A percentile compares a stretch with the other conserved stretches of the same genome.
Conservation (phyloP, 1,140 invertebrate genomes). For the Bactericera cockerelli region DNA sequence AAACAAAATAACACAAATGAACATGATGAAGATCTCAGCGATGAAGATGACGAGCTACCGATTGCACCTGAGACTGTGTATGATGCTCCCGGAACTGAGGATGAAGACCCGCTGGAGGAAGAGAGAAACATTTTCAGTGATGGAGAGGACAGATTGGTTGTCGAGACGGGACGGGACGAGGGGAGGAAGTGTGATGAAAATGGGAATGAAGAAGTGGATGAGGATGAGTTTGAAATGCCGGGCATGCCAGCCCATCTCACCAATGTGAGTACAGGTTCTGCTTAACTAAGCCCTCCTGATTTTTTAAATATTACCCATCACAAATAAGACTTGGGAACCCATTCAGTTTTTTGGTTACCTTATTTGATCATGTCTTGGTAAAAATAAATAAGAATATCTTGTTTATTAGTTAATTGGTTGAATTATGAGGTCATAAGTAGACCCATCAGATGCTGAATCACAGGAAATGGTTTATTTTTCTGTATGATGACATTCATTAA, state of each 20-base stretch:
- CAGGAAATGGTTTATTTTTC: too few species aligned
- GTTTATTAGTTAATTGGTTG: too few species aligned
- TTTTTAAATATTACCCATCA: too few species aligned
- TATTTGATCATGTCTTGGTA: too few species aligned
- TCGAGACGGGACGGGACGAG: background rate
- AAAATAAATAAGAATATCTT: too few species aligned
- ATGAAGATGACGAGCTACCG: background rate
- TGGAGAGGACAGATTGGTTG: background rate
- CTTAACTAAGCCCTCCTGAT: too few species aligned
- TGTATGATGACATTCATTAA: too few species aligned
- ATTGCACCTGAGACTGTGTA: slow-evolving; percentile 1
- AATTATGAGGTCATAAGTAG: too few species aligned
- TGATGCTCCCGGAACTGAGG: background rate
- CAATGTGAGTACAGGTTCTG: background rate
- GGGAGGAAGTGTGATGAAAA: background rate
- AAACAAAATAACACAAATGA: slow-evolving; percentile 10
- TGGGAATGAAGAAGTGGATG: background rate
- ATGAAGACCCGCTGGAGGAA: background rate
- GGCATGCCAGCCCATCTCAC: background rate
- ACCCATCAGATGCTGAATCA: too few species aligned
- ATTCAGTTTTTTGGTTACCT: too few species aligned
- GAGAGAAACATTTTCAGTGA: background rate
- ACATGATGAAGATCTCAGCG: background rate
- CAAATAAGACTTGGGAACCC: too few species aligned
- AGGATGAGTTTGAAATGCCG: background rate